Evolutionary conservation across 2,797 vertebrate genomes (phyloP), one percentile per base, ranked within the genome.

Genomic region (Tympanoctomys barrerae): DNA sequence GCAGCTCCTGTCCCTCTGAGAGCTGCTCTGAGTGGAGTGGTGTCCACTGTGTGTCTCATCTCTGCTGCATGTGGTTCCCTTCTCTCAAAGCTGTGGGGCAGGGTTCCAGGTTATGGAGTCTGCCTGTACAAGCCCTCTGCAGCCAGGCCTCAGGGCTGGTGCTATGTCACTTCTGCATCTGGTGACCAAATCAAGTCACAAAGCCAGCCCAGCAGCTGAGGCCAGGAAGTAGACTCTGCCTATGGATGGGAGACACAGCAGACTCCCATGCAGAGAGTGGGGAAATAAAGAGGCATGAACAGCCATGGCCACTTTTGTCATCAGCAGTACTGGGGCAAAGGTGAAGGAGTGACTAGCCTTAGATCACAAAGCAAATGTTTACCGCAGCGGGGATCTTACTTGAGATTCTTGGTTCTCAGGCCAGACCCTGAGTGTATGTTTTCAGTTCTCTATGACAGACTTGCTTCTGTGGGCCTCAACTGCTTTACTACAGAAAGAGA

Each of bases 401-500:
- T 39, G n/a, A 24, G 46, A 83, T 49, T 49, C 52, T 83, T 33
- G 21, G 33, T 36, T 54, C 18, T 88, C 16, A 62, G 21, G 84
- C n/a, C 28, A 64, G 52, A 24, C 26, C 9, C 31, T 70, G 64
- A n/a, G 31, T 79, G 94, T 85, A 71, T 61, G 89, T 91, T 59
- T 89, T 85, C 31, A 7, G 28, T 87, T 94, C 77, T 87, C 52
- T 80, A 16, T 66, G 52, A 88, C 61, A 42, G 8, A 46, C 22
- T 83, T 24, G 7, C 46, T n/a, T 49, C 42, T 28, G 4, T 86
- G 62, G 3, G 9, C 7, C 77, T 75, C 52, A 7, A 31, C 84
- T 94, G 75, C 59, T 31, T 81, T 68, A 33, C 39, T 87, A 66
- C 4, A 85, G 94, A 70, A 86, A 93, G 61, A 75, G 31, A n/a